Conservation (phyloP, 2,113 vertebrate genomes). For the Ia io region DNA sequence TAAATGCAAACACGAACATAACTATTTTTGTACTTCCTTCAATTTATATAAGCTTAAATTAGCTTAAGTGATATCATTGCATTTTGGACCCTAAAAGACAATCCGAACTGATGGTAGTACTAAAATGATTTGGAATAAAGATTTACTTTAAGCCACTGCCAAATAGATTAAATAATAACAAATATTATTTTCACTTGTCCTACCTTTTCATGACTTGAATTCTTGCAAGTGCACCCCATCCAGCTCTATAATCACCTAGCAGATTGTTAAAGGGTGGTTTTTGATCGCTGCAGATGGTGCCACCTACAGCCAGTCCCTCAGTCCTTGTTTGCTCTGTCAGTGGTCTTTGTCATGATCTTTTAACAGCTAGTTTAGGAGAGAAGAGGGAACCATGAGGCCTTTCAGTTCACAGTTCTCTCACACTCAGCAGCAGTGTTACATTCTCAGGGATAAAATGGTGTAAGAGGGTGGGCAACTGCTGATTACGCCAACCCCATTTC, state of each 20-base stretch:
- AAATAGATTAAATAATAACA: background rate
- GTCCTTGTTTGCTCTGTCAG: constrained; percentile 68
- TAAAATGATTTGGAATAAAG: constrained; percentile 36
- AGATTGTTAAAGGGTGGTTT: constrained; percentile 77
- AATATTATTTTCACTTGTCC: background rate
- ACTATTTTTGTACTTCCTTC: background rate
- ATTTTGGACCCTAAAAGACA: background rate
- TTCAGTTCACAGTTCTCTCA: constrained; percentile 36
- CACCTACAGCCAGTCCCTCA: constrained; percentile 73
- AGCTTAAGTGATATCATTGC: background rate
- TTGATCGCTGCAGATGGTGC: constrained; percentile 74
- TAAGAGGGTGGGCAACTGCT: background rate
- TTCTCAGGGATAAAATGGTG: constrained; percentile 17
- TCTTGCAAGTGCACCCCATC: background rate
- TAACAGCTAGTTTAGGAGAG: constrained; percentile 62
- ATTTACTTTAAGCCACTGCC: background rate
- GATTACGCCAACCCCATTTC: background rate
- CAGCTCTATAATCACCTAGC: constrained; percentile 69
- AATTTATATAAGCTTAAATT: background rate
- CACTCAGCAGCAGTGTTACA: background rate
- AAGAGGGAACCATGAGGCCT: background rate
- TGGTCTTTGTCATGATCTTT: constrained; percentile 74
- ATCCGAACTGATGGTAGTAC: background rate
- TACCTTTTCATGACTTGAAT: constrained; percentile 23
- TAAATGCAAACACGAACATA: background rate